Base-by-base conservation (phyloP, 2,888 invertebrate species). In the Synergus umbraculus region DNA sequence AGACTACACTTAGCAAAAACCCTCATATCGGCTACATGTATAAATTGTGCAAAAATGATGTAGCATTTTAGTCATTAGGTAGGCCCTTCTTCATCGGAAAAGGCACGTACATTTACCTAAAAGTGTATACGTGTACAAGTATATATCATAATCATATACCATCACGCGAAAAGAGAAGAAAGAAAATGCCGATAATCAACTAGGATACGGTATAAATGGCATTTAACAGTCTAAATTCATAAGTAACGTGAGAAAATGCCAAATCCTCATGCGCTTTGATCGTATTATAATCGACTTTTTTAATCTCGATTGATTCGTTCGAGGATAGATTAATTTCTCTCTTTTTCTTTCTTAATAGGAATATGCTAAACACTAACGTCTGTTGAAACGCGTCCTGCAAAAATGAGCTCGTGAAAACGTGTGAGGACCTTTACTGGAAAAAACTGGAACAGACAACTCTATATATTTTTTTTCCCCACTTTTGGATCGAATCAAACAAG, bases 41-140 rank as follows among this genome's bases (percentile, higher is more conserved):
- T 86, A 88, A 88, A 88, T 88, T 85, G 86, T 87, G 86, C 86
- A 88, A 88, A 88, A 87, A 86, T 73, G 37, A 87, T 83, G 81
- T 86, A 85, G 85, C 85, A 83, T 88, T 81, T 83, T 86, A 83
- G 84, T 78, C 78, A 78, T 85, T 83, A 85, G 77, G 58, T 87
- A 87, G 86, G 86, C 87, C 84, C 80, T 85, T 86, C 80, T 84
- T 84, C 67, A 67, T 83, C 79, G 78, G 78, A 86, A 84, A 88
- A 88, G 87, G 87, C 86, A 86, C 86, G 82, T 85, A 86, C 85
- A 86, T 85, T 85, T 83, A 85, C 81, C 82, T 84, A 80, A 58
- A 63, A 69, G 46, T 77, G 43, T 73, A 76, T 84, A 29, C 79
- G 64, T 79, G 76, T 77, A 78, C 66, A 41, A 77, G 13, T 81